phyloP scores from a whole-genome alignment of 2,797 vertebrate species.

The Cyprinodon diabolis region DNA sequence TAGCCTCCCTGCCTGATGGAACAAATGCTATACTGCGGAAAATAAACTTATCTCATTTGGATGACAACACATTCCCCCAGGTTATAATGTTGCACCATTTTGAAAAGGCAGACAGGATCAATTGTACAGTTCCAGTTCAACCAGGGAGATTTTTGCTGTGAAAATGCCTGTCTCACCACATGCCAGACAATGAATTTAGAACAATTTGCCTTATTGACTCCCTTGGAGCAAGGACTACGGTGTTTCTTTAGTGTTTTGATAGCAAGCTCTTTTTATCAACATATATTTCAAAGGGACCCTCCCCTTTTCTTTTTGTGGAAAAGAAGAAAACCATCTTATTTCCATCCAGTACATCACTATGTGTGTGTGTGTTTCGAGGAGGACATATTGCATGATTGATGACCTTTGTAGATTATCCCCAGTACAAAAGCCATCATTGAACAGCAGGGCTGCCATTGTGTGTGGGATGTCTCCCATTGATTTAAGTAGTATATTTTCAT shows the following conservation, averaged over 20 bases:
- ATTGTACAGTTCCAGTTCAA: constrained; percentile 84
- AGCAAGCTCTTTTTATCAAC: constrained; percentile 16
- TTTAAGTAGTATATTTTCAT: constrained; percentile 82
- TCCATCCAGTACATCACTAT: constrained; percentile 52
- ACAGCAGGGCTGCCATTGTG: constrained; percentile 79
- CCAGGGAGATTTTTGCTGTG: constrained; percentile 77
- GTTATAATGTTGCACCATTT: constrained; percentile 89
- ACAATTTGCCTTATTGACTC: constrained; percentile 66
- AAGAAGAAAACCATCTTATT: constrained; percentile 42
- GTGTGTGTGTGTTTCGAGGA: constrained; percentile 40
- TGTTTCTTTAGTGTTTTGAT: constrained; percentile 23
- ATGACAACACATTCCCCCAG: constrained; percentile 93
- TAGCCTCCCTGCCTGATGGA: constrained; percentile 91
- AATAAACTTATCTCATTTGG: constrained; percentile 98
- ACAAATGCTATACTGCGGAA: constrained; percentile 91
- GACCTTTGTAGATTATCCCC: constrained; percentile 77
- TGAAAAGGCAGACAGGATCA: constrained; percentile 82
- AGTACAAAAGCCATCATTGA: constrained; percentile 79
- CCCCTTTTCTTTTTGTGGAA: constrained; percentile 27
- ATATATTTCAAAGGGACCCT: constrained; percentile 16
- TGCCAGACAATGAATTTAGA: constrained; percentile 71
- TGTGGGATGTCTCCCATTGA: constrained; percentile 81
- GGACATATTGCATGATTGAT: constrained; percentile 78
- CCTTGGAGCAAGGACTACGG: constrained; percentile 45
- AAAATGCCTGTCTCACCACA: constrained; percentile 71